Base-by-base conservation (phyloP, 2,113 vertebrate species). In the Thunnus maccoyii region DNA sequence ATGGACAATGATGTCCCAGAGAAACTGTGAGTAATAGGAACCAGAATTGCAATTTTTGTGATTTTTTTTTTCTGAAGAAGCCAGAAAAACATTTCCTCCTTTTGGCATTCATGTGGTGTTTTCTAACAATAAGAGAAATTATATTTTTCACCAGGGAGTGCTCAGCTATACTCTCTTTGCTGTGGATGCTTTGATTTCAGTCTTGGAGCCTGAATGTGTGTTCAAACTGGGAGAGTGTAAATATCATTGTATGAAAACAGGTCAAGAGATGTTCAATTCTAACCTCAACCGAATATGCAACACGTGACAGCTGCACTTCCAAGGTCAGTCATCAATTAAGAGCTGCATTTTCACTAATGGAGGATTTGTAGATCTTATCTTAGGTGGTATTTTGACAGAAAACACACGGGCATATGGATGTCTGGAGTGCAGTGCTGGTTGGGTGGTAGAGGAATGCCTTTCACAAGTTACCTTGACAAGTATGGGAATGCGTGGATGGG, bases 381-480 rank as follows among this genome's bases (percentile, higher is more conserved):
- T 50, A 22, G 22, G 22, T 22, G 25, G 15, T 57, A 9, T 82
- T 88, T 78, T 57, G 75, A 83, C 50, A 85, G 78, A 82, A 85
- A 89, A 76, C 66, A 83, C 27, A 32, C 58, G 22, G 25, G n/a
- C 17, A 14, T 36, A 30, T 60, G 61, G 48, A 82, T 83, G 77
- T 76, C 16, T 55, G 46, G 14, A 69, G 27, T 55, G 65, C 8
- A 55, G 58, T 14, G 16, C 30, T 46, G 2, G 9, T 22, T 16
- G 15, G n/a, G 8, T 15, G 73, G 41, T 17, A 25, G 7, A 6
- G 54, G 57, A 55, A 47, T 41, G 64, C 46, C 44, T 57, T n/a
- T 78, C 36, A 65, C 54, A 79, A 52, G 13, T 60, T 61, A 77
- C 83, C 68, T 83, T 87, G 82, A 70, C 25, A 25, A 30, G 18